Evolutionary conservation across 37 sponge, comb jelly and placozoan species (phyloP), one percentile per base, ranked within the genome.

Genomic region (Beroe forskalii): DNA sequence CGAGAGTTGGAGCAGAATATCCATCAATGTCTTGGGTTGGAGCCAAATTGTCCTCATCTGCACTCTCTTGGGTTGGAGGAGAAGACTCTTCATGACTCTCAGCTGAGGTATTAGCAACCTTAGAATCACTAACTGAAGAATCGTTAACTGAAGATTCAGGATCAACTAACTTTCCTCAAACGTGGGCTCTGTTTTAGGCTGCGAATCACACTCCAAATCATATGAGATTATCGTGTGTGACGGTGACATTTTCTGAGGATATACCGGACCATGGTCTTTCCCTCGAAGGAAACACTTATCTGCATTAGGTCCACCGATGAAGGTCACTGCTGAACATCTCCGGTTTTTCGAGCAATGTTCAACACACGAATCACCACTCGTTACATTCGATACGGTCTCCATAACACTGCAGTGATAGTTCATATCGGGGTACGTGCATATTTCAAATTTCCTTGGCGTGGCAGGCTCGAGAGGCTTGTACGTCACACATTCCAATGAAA

Each of bases 171-270:
- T n/a, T n/a, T n/a, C n/a, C n/a, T n/a, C n/a, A n/a, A n/a, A n/a
- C n/a, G n/a, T n/a, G n/a, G n/a, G n/a, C n/a, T n/a, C n/a, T n/a
- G n/a, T n/a, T n/a, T n/a, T n/a, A n/a, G n/a, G n/a, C n/a, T n/a
- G n/a, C n/a, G n/a, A n/a, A 27, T 64, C 25, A 36, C 72, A 69
- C 27, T 69, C 72, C 6, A 69, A 37, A 14, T 69, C 72, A 69
- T 69, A 69, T 36, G 72, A 69, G 12, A 69, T 37, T 14, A 69
- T 19, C 12, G 27, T 69, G 38, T 32, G 72, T 27, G 72, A 32
- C 12, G 27, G 19, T 69, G 72, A 32, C 1, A 27, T 69, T 36
- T 36, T 36, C 19, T 12, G 38, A 14, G 72, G 72, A 69, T 36
- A 69, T 2, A 69, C 37, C 36, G 72, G 72, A 35, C 72, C 72